Percentiles rank a stretch among this genome's conserved stretches.
Conservation (phyloP, 2,113 vertebrate genomes). For the Polypterus bichir region DNA sequence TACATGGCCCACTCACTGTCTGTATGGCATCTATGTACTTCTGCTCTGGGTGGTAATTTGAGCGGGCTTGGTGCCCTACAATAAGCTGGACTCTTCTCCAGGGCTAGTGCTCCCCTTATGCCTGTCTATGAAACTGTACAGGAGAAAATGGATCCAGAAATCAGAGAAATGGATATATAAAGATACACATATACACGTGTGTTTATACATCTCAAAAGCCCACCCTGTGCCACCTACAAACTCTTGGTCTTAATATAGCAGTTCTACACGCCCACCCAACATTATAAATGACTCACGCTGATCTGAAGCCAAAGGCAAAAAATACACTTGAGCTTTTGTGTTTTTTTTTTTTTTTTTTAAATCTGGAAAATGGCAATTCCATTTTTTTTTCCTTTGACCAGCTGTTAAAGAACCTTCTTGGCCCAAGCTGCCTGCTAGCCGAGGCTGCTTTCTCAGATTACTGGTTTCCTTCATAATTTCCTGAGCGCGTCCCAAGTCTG, state of each 20-base stretch:
- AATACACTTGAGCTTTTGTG: conserved; percentile 19
- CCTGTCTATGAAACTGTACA: no score
- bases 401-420: conserved; percentile 10
- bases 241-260: conserved; percentile 17
- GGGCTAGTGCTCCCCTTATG: no score
- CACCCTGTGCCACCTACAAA: conserved; percentile 12
- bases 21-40: no score
- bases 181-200: no score
- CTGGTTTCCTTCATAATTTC: conserved; percentile 25
- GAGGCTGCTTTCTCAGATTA: conserved; percentile 24
- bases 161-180: no score
- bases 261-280: conserved; percentile 4
- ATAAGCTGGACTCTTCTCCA: no score
- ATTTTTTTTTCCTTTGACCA: conserved; percentile 5
- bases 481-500: conserved; percentile 8
- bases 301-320: conserved; percentile 5
- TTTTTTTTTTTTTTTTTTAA: conserved; percentile 13
- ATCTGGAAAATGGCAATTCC: conserved; percentile 11
- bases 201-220: neutral
- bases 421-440: conserved; percentile 3
- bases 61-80: no score
- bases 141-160: no score
- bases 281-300: conserved; percentile 7
- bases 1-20: no score
- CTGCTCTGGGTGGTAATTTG: no score